Evolutionary conservation across 2,888 invertebrate genomes (phyloP).

Genomic region (Plebejus argus): DNA sequence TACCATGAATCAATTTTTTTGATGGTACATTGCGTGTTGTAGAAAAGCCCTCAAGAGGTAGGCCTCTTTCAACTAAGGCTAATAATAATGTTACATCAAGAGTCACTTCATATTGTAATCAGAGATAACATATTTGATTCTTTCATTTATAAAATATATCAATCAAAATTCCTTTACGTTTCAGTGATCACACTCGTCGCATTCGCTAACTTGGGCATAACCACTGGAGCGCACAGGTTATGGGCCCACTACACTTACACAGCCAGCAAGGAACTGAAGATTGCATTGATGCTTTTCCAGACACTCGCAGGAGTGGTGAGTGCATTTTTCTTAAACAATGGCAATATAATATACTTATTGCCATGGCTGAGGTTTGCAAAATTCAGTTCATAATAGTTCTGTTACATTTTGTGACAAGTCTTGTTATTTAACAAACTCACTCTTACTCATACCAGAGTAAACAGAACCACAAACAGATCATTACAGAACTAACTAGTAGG

Average conservation of each 20-base stretch:
- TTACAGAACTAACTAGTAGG: too few species aligned
- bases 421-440: background rate
- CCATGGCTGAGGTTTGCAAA: background rate
- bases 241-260: constrained; percentile 95
- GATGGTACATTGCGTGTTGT: too few species aligned
- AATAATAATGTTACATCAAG: too few species aligned
- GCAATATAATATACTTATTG: background rate
- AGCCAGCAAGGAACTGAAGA: constrained; percentile 85
- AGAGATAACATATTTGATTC: too few species aligned
- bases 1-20: too few species aligned
- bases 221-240: constrained; percentile 94
- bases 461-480: too few species aligned
- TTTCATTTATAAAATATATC: too few species aligned
- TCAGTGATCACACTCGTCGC: constrained; percentile 83
- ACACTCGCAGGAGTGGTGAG: constrained; percentile 93
- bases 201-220: constrained; percentile 88
- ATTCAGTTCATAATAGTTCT: background rate
- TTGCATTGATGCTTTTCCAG: constrained; percentile 91
- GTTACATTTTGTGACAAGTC: background rate
- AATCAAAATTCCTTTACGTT: constrained; percentile 45
- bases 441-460: background rate
- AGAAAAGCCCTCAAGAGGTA: too few species aligned
- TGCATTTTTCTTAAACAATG: background rate
- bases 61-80: too few species aligned
- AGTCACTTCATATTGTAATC: too few species aligned